A percentile compares a stretch with the other conserved stretches of the same genome.
Evolutionary conservation across 2,113 vertebrate species (phyloP).

Genomic region (Xenopus tropicalis): DNA sequence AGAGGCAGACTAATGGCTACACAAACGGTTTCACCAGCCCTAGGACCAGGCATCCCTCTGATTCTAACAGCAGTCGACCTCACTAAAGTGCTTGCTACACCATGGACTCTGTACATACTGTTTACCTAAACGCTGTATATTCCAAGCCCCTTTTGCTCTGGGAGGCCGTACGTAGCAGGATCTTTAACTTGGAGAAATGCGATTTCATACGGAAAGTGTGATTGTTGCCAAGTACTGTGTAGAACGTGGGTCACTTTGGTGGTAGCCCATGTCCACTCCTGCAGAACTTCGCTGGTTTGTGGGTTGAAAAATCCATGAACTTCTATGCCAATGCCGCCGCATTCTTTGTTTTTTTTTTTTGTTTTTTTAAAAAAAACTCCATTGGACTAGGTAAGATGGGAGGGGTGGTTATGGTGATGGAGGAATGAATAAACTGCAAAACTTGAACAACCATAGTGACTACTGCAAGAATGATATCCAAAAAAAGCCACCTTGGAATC

Average conservation of each 20-base stretch:
- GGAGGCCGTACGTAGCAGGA: background rate
- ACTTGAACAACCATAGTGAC: constrained; percentile 32
- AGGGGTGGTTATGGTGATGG: background rate
- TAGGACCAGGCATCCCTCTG: constrained; percentile 77
- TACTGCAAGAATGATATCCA: constrained; percentile 16
- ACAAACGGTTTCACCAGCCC: constrained; percentile 76
- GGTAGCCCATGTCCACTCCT: constrained; percentile 11
- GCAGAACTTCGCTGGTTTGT: constrained; percentile 19
- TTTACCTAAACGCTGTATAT: constrained; percentile 20
- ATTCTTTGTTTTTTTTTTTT: constrained; percentile 5
- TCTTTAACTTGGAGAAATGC: background rate
- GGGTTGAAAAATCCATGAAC: background rate
- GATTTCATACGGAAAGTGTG: constrained; percentile 1
- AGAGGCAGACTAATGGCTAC: constrained; percentile 83
- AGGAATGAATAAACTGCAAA: constrained; percentile 3
- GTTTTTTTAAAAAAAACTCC: no score
- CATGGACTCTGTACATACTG: constrained; percentile 9
- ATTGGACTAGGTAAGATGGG: background rate
- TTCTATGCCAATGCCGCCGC: background rate
- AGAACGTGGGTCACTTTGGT: background rate
- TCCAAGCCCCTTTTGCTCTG: constrained; percentile 8
- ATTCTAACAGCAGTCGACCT: constrained; percentile 92
- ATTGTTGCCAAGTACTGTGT: constrained; percentile 13
- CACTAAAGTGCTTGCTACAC: constrained; percentile 68
- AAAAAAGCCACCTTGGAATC: constrained; percentile 18